Conservation (phyloP, 2,113 vertebrate species). For the Psettodes erumei region DNA sequence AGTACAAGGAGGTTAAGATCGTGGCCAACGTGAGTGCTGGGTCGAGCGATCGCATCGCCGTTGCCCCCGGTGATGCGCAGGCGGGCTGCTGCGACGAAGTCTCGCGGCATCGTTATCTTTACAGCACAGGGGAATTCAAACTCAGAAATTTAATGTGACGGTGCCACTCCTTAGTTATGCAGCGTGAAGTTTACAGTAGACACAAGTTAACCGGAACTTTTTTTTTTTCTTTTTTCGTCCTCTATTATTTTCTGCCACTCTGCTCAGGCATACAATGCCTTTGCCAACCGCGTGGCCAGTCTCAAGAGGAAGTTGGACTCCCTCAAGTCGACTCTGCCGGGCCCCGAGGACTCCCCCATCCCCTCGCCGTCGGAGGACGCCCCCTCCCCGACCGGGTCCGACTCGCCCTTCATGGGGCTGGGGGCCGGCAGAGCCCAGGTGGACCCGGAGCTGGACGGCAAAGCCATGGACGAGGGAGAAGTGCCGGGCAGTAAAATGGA, state of each 20-base stretch:
- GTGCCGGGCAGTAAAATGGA: slow-evolving; percentile 83
- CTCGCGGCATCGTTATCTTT: not conserved
- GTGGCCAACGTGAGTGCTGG: slow-evolving; percentile 93
- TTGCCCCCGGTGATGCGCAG: not conserved
- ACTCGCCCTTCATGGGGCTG: slow-evolving; percentile 91
- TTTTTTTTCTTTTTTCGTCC: not conserved
- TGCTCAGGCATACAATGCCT: slow-evolving; percentile 93
- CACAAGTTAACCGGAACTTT: too few species aligned
- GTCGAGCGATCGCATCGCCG: not conserved
- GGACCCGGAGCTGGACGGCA: slow-evolving; percentile 77
- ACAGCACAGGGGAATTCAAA: too few species aligned
- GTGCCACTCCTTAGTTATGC: not conserved
- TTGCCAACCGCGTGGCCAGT: slow-evolving; percentile 93
- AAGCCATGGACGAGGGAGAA: slow-evolving; percentile 79
- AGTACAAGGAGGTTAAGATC: slow-evolving; percentile 98
- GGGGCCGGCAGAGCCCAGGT: slow-evolving; percentile 72
- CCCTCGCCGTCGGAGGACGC: slow-evolving; percentile 95
- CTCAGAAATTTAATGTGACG: too few species aligned
- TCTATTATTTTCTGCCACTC: too few species aligned
- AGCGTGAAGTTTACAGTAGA: too few species aligned
- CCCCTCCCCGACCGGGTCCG: slow-evolving; percentile 93
- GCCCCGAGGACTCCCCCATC: slow-evolving; percentile 93
- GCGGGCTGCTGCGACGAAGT: not conserved
- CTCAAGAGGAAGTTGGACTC: slow-evolving; percentile 97
- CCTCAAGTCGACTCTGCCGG: slow-evolving; percentile 92